Conservation (phyloP, 2,113 vertebrate species). For the Vidua macroura region DNA sequence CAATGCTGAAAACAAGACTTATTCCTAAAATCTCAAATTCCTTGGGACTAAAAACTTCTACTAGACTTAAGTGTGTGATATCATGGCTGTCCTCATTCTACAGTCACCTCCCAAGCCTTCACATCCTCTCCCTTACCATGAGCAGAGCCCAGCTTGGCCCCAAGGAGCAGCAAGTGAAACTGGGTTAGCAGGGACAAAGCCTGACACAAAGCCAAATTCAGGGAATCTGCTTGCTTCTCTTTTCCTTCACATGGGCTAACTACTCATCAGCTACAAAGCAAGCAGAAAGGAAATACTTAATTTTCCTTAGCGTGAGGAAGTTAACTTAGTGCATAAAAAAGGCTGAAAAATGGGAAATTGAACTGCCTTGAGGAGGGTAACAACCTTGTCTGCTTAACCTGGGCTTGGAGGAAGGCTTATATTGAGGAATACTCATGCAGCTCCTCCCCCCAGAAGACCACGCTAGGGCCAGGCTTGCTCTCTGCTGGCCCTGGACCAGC, state of each 20-base stretch:
- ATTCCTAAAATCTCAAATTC: neutral
- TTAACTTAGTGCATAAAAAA: neutral
- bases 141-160: neutral
- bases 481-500: neutral
- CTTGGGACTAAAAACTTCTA: neutral
- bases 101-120: neutral
- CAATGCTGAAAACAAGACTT: neutral
- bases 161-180: fast-evolving
- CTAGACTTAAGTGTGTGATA: too few species aligned
- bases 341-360: neutral
- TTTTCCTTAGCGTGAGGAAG: neutral
- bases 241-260: neutral
- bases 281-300: neutral
- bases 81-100: neutral
- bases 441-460: neutral
- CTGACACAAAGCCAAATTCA: neutral
- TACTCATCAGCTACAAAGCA: neutral
- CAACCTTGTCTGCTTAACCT: neutral
- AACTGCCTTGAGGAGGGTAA: neutral
- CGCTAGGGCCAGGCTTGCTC: neutral
- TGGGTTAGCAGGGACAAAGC: neutral
- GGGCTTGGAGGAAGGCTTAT: neutral
- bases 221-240: neutral
- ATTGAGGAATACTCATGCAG: neutral
- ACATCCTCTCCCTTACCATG: neutral